Evolutionary conservation across 1,140 invertebrate species (phyloP).

Genomic region (Theocolax elegans): DNA sequence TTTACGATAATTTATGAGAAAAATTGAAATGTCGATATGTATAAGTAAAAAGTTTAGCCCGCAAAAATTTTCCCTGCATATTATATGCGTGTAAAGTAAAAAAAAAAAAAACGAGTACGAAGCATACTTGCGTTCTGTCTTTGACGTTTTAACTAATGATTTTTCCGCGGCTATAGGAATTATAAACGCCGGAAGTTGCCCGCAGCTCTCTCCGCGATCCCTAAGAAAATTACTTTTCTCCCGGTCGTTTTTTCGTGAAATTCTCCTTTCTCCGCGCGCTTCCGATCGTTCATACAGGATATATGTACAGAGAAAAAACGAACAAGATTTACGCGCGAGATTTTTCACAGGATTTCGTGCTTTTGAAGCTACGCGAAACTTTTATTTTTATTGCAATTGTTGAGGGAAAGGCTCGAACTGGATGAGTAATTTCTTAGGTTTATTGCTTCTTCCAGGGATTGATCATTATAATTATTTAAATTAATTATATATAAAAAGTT

Average conservation of each 20-base stretch:
- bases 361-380: neutral
- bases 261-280: neutral
- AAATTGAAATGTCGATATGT: conserved; percentile 43
- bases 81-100: neutral
- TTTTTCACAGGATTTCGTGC: neutral
- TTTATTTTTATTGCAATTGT: neutral
- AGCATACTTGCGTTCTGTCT: conserved; percentile 41
- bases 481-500: too few species aligned
- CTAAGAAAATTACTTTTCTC: conserved; percentile 38
- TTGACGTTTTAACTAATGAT: conserved; percentile 55
- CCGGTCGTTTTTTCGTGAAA: conserved; percentile 17
- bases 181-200: neutral
- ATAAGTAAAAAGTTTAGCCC: conserved; percentile 18
- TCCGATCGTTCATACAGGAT: conserved; percentile 1
- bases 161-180: conserved; percentile 18
- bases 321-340: conserved; percentile 3
- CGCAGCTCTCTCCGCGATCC: neutral
- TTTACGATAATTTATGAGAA: conserved; percentile 29
- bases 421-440: too few species aligned
- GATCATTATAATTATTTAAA: too few species aligned
- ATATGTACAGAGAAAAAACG: conserved; percentile 4
- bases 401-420: too few species aligned
- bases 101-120: conserved; percentile 5
- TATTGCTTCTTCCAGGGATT: too few species aligned
- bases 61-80: conserved; percentile 17